Conservation (phyloP, 2,888 invertebrate species). For the Dermolepida albohirtum region DNA sequence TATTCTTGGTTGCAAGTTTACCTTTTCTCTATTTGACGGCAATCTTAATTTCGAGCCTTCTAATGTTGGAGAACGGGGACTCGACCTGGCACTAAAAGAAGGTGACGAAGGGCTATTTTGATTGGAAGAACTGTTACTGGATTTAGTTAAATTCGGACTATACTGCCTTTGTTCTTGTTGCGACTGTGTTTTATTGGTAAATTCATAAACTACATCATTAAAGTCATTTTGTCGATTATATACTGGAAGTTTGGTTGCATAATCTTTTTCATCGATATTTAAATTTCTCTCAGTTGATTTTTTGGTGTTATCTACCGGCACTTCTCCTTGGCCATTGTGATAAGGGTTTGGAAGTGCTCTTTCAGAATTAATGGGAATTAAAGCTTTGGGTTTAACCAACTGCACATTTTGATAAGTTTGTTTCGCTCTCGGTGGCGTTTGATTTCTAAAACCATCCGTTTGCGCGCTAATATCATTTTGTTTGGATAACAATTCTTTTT, state of each 20-base stretch:
- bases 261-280: conserved; percentile 43
- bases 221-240: conserved; percentile 41
- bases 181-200: conserved; percentile 47
- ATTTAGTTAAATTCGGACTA: conserved; percentile 39
- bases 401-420: conserved; percentile 59
- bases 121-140: conserved; percentile 36
- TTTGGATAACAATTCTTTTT: conserved; percentile 44
- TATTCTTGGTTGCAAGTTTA: conserved; percentile 60
- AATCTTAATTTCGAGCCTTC: conserved; percentile 61
- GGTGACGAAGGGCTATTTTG: conserved; percentile 41
- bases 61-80: conserved; percentile 58
- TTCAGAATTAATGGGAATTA: conserved; percentile 62
- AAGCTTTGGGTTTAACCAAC: conserved; percentile 62
- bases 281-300: conserved; percentile 51
- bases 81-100: conserved; percentile 42
- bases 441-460: conserved; percentile 31
- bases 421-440: conserved; percentile 58
- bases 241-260: conserved; percentile 40
- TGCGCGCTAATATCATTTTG: conserved; percentile 38
- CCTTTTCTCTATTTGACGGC: conserved; percentile 60
- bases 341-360: conserved; percentile 62
- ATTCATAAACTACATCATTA: conserved; percentile 59
- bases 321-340: conserved; percentile 50
- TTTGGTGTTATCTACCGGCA: conserved; percentile 12
- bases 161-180: conserved; percentile 35